Base-by-base conservation (phyloP, 2,797 vertebrate genomes). In the Mormyrops boulengeri region DNA sequence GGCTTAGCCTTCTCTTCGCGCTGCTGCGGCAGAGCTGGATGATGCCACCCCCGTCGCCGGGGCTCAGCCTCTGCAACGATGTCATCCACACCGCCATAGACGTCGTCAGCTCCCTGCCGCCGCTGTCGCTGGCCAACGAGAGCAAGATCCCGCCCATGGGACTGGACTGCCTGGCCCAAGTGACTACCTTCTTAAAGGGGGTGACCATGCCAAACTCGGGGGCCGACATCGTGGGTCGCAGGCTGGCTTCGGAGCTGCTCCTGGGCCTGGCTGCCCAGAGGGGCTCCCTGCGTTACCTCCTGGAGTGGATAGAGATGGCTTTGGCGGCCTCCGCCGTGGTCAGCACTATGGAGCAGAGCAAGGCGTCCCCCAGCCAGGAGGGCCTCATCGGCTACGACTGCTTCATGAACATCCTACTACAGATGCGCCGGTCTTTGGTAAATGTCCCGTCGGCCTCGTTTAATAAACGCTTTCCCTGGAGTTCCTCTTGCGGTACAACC, bases 251-350 rank as follows among this genome's bases (percentile, higher is more conserved):
- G 0, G 98, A 99, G 93, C 94, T 99, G 82, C 95, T 99, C 55
- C 95, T 99, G 88, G 98, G 98, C 26, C 93, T 99, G 92, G 98
- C 98, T 22, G 97, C 98, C 34, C 98, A 99, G 57, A 95, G 98
- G 90, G 98, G 98, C 11, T 99, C 98, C 47, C 95, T 99, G 92
- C 95, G 98, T 1, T 99, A 99, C 90, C 95, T 99, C 92, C 96
- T 99, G 88, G 98, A 99, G 92, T 99, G 98, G 98, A 98, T 99
- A 60, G 98, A 99, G 95, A 99, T 99, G 98, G 98, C 98, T 2
- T 91, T 99, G 92, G 97, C 97, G 1, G 98, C 98, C 2, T 98
- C 98, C 0, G 97, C 97, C 0, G 94, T 98, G 91, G 97, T 99
- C 90, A 97, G 96, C 88, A 94, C 95, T 6, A 97, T 98, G 96